Base-by-base conservation (phyloP, 2,888 invertebrate species). In the Cheilosia pagana region DNA sequence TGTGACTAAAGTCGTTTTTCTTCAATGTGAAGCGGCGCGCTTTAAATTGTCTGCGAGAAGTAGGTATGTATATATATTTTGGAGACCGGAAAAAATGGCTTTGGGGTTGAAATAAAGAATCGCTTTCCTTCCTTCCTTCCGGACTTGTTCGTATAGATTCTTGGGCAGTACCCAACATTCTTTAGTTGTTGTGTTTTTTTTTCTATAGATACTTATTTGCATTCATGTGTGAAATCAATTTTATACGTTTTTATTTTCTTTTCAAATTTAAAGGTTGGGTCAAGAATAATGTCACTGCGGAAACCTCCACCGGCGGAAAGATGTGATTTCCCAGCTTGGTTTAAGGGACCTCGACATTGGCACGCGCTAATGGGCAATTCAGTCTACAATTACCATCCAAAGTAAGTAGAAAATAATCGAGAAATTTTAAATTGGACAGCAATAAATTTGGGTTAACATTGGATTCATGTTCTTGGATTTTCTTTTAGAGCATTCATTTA, bases 301-400 rank as follows among this genome's bases (percentile, higher is more conserved):
- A 92, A 92, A 83, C 92, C 92, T 74, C 92, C 92, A 14, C 88
- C 90, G 82, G 90, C 92, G 65, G 92, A 92, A 87, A 90, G 92
- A 92, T 98, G 97, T 92, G 95, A 96, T 91, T 97, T 97, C 91
- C 97, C 97, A 2, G 93, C 94, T 21, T 98, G 97, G 97, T 94
- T 97, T 92, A 96, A 96, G 87, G 95, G 95, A 89, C 95, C 95
- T 76, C 94, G 95, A 89, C 96, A 96, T 88, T 98, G 98, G 97
- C 97, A 97, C 92, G 96, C 97, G 57, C 93, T 98, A 89, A 97
- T 97, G 93, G 96, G 96, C 91, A 94, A 95, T 89, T 95, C 95
- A 89, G 96, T 96, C 88, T 97, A 97, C 93, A 95, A 95, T 88
- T 97, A 97, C 93, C 96, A 96, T 92, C 95, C 96, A 91, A 94